These are phyloP conservation scores for Antitype chi DNA, from an alignment of 2,888 invertebrate genomes.

Conservation along the genomic window DNA sequence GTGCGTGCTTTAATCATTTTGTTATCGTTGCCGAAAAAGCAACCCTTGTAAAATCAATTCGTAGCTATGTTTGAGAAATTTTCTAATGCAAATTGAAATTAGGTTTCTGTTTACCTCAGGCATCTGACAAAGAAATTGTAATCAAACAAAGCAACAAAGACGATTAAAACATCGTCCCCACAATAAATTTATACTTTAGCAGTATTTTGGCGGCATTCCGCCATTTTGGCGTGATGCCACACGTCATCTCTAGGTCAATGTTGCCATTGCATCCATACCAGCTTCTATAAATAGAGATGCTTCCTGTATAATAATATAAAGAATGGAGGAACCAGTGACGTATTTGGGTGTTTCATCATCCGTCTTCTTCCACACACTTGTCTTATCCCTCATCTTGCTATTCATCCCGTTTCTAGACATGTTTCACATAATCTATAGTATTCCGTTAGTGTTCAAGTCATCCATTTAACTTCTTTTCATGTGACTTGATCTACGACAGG, in stretches of 20 bases:
- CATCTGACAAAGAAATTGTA: background rate
- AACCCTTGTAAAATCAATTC: background rate
- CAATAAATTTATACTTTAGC: slow-evolving; percentile 3
- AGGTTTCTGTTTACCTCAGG: background rate
- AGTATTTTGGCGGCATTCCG: slow-evolving; percentile 43
- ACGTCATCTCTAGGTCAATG: slow-evolving; percentile 63
- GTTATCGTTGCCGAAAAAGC: background rate
- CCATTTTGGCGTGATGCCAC: slow-evolving; percentile 57
- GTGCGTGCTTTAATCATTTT: background rate
- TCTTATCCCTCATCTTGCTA: background rate
- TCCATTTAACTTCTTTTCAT: background rate
- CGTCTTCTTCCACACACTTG: too few relatives aligned
- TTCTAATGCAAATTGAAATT: background rate
- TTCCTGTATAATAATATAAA: slow-evolving; percentile 36
- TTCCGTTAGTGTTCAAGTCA: background rate
- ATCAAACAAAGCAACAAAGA: slow-evolving; percentile 28
- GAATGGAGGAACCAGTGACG: background rate
- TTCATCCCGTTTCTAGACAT: background rate
- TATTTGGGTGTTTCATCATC: background rate
- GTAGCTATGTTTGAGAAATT: too few relatives aligned
- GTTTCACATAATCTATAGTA: background rate
- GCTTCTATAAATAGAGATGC: slow-evolving; percentile 25
- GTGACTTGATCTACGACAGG: background rate
- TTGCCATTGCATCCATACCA: slow-evolving; percentile 47
- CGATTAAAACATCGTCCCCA: background rate